Percentiles rank a stretch among this genome's conserved stretches.
These are phyloP conservation scores for Brachystomella parvula DNA, from an alignment of 1,140 invertebrate species.

Conservation along the genomic window DNA sequence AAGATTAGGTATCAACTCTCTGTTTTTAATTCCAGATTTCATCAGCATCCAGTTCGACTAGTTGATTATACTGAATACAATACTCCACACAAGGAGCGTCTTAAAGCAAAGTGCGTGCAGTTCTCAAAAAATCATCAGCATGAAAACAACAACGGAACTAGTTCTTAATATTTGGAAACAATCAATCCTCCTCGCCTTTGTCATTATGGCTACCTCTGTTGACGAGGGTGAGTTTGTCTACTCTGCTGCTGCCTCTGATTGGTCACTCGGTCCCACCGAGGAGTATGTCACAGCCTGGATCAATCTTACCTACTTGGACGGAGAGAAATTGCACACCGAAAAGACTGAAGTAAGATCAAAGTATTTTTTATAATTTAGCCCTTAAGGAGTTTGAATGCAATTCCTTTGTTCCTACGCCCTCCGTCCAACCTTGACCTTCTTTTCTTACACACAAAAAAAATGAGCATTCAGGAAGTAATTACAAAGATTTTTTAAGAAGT, in stretches of 20 bases:
- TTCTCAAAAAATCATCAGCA: slow-evolving; percentile 9
- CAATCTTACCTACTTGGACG: slow-evolving; percentile 43
- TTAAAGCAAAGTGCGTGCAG: not conserved
- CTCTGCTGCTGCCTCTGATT: slow-evolving; percentile 23
- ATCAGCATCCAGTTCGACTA: too few relatives aligned
- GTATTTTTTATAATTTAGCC: slow-evolving; percentile 4
- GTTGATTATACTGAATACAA: too few relatives aligned
- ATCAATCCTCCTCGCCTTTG: not conserved
- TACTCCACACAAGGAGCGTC: too few relatives aligned
- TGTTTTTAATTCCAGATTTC: too few relatives aligned
- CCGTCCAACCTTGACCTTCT: too few relatives aligned
- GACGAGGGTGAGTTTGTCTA: slow-evolving; percentile 7
- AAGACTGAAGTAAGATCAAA: slow-evolving; percentile 22
- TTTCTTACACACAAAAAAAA: too few relatives aligned
- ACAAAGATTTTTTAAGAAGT: too few relatives aligned
- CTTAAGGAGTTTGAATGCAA: too few relatives aligned
- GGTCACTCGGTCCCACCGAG: slow-evolving; percentile 30
- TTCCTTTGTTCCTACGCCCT: too few relatives aligned
- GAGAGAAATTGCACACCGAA: slow-evolving; percentile 35
- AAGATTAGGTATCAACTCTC: too few relatives aligned
- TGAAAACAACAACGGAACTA: not conserved
- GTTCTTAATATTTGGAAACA: not conserved
- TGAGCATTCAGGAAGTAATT: too few relatives aligned
- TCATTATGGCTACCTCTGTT: not conserved
- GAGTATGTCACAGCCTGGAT: slow-evolving; percentile 42